Evolutionary conservation across 1,140 invertebrate species (phyloP).

Genomic region (Oryzaephilus surinamensis): DNA sequence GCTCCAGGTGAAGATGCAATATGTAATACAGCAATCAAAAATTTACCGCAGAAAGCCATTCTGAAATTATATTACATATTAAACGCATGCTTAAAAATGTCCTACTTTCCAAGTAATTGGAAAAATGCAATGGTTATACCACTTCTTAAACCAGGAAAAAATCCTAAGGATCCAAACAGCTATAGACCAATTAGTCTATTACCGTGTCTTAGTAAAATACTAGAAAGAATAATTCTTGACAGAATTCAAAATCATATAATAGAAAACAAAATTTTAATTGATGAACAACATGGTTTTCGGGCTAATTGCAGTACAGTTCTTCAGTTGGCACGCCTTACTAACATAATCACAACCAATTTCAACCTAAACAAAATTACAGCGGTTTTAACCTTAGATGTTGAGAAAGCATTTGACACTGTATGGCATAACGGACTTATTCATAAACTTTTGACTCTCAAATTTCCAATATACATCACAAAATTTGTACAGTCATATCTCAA

Average conservation of each 20-base stretch:
- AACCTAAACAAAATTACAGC: not conserved
- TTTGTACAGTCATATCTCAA: not conserved
- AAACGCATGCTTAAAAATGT: not conserved
- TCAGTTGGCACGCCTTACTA: not conserved
- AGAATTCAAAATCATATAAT: not conserved
- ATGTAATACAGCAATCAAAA: not conserved
- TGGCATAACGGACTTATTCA: not conserved
- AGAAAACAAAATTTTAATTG: not conserved
- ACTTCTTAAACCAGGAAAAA: slow-evolving; percentile 1
- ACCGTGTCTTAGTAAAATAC: not conserved
- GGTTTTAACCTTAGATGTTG: not conserved
- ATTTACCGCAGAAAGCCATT: not conserved
- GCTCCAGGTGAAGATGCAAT: not conserved
- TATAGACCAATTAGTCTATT: slow-evolving; percentile 1
- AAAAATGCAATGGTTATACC: not conserved
- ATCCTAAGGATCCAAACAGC: not conserved
- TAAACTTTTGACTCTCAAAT: not conserved
- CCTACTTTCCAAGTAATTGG: not conserved
- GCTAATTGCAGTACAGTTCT: not conserved
- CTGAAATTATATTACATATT: not conserved
- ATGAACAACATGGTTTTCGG: not conserved
- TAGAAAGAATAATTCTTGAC: not conserved
- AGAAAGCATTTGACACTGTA: not conserved
- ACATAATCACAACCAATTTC: not conserved
- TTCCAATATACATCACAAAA: not conserved